Evolutionary conservation across 2,888 invertebrate species (phyloP), one percentile per base, ranked within the genome.

Genomic region (Epistrophella euchroma): DNA sequence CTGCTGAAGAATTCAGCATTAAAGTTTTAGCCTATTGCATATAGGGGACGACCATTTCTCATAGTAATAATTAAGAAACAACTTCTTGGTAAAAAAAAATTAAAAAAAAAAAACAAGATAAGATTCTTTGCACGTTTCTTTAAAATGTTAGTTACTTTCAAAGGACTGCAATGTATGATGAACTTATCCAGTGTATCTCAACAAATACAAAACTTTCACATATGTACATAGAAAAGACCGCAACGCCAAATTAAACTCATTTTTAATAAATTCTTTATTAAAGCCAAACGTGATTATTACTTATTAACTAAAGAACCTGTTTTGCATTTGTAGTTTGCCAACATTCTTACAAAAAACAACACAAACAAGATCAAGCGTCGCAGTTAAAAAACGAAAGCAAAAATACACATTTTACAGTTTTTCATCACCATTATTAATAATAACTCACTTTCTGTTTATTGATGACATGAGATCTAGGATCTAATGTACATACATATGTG

Each of bases 391-490:
- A 25, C 45, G 73, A 73, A 60, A 73, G 60, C 50, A 50, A 62
- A 47, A 45, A 64, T 45, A 32, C 9, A 25, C 7, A 17, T 72
- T 35, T 28, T 17, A 72, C 19, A 47, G 19, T 13, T 28, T 72
- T 13, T 45, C 72, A 37, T 17, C 11, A 45, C 17, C n/a, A 45
- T 45, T 28, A 45, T 64, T 28, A 64, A 17, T 45, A 60, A 28
- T 9, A 11, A 40, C 43, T 25, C 71, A 82, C 82, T 78, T 77
- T 82, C 77, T 45, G 82, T 78, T 77, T 77, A 60, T 55, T 37
- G 52, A 37, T 50, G 50, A 58, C 11, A 10, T 25, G 22, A 22
- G 11, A 71, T 74, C 15, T 19, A 32, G 58, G 55, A n/a, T 40
- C 52, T 19, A 37, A 37, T 19, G 17, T 32, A 32, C 6, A 25